phyloP scores from a whole-genome alignment of 2,113 vertebrate species.

The Hiodon tergisus region DNA sequence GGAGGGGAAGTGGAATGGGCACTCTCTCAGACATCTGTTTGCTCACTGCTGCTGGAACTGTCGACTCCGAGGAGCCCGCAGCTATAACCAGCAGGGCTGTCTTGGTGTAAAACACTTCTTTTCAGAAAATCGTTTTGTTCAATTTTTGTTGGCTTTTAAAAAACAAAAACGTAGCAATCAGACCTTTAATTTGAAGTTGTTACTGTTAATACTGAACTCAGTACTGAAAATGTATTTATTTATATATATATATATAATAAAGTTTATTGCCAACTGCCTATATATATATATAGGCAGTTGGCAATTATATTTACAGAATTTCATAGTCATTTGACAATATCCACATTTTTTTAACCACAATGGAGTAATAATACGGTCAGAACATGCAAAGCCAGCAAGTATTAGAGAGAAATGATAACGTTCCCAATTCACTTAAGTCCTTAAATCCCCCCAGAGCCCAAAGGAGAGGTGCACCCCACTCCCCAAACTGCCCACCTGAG shows the following conservation, averaged over 20 bases:
- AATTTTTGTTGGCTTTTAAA: background rate
- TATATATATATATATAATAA: background rate
- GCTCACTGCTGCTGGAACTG: constrained; percentile 63
- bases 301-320: too few species aligned
- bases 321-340: too few species aligned
- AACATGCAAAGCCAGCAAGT: too few species aligned
- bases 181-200: background rate
- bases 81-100: constrained; percentile 42
- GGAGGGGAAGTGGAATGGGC: constrained; percentile 58
- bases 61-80: constrained; percentile 40
- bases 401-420: background rate
- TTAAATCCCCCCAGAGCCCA: constrained; percentile 28
- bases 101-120: background rate
- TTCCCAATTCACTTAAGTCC: constrained; percentile 2
- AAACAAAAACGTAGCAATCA: constrained; percentile 9
- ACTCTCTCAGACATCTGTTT: constrained; percentile 76
- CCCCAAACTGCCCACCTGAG: constrained; percentile 36
- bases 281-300: too few species aligned
- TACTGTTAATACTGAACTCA: background rate
- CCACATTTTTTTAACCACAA: background rate
- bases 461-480: constrained; percentile 39
- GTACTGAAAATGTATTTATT: background rate
- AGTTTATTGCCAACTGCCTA: too few species aligned
- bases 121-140: background rate
- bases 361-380: background rate